phyloP scores from a whole-genome alignment of 2,888 invertebrate species.

The Clostera curtula region DNA sequence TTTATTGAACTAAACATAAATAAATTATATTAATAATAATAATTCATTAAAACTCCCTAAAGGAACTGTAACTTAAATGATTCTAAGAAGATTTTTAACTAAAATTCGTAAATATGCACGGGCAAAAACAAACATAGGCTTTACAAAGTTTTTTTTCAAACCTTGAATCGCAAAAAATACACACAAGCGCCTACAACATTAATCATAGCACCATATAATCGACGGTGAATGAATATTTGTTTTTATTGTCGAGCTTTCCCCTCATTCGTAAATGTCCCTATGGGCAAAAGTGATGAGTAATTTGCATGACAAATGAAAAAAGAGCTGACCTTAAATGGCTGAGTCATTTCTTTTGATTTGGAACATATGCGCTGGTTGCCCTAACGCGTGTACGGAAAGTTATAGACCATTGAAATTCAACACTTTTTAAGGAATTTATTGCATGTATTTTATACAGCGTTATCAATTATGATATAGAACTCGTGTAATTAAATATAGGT shows the following conservation, averaged over 20 bases:
- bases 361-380: background rate
- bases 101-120: conserved; percentile 2
- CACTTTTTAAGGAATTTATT: no score
- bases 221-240: conserved; percentile 1
- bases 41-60: no score
- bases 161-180: background rate
- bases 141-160: background rate
- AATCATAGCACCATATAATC: conserved; percentile 1
- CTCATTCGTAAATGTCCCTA: background rate
- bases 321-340: background rate
- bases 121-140: background rate
- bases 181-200: background rate
- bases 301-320: background rate
- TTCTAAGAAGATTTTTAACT: conserved; percentile 21
- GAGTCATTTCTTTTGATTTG: background rate
- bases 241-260: background rate
- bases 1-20: no score
- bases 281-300: background rate
- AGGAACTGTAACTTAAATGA: no score
- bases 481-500: no score
- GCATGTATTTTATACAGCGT: no score
- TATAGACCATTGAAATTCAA: no score
- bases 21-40: no score
- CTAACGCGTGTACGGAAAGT: no score
- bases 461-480: no score